Conservation (phyloP, 2,888 invertebrate species). For the Drosophila parthenogenetica region DNA sequence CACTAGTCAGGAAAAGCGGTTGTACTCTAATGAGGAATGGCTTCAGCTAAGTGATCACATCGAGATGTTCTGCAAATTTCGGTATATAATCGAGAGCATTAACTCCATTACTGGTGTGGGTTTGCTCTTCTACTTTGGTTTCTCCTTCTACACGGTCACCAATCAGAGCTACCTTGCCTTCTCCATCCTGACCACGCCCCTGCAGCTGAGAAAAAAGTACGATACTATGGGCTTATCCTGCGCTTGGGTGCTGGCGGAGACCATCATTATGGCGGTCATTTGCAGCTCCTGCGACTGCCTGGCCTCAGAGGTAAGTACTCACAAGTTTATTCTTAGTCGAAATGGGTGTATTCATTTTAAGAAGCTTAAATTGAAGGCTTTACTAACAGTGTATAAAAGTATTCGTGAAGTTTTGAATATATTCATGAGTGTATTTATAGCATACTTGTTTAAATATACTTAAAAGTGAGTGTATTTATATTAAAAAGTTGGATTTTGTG, state of each 20-base stretch:
- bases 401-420: too few relatives aligned
- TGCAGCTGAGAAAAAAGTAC: constrained; percentile 42
- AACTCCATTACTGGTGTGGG: constrained; percentile 74
- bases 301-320: constrained; percentile 71
- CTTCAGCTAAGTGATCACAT: constrained; percentile 75
- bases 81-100: constrained; percentile 76
- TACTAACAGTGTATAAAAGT: too few relatives aligned
- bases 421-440: too few relatives aligned
- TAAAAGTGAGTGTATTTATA: too few relatives aligned
- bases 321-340: background rate
- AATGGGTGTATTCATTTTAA: too few relatives aligned
- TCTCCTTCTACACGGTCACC: constrained; percentile 81
- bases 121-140: constrained; percentile 76
- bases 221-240: constrained; percentile 72
- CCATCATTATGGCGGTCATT: constrained; percentile 66
- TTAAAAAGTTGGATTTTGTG: too few relatives aligned
- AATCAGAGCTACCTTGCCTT: constrained; percentile 81
- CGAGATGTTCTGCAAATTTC: constrained; percentile 79
- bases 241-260: constrained; percentile 77
- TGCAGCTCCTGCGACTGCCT: constrained; percentile 76
- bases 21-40: constrained; percentile 63
- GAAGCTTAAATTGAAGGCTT: too few relatives aligned
- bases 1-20: constrained; percentile 36
- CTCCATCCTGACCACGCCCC: constrained; percentile 67
- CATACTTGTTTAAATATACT: too few relatives aligned